Evolutionary conservation across 2,888 invertebrate genomes (phyloP), one percentile per base, ranked within the genome.

Genomic region (Hemaris fuciformis): DNA sequence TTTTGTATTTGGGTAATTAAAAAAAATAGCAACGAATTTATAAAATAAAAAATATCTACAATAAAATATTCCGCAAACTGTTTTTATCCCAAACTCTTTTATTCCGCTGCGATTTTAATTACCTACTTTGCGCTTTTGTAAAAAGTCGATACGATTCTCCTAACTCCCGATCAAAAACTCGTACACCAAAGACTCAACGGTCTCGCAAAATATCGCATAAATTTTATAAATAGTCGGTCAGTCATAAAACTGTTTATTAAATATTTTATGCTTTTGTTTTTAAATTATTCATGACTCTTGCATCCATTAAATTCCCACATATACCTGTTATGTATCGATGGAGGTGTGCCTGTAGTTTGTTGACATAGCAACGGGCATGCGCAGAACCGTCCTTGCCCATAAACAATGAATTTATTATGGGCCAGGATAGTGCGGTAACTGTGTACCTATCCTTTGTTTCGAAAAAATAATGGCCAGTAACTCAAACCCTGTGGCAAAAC

Each of bases 321-420:
- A 45, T 58, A 62, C 58, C 59, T 59, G 42, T 42, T 59, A 57
- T 23, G 61, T 65, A 62, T 66, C 65, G 63, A 62, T 4, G 13
- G n/a, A 10, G 66, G 66, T 70, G 66, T 68, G 72, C 66, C 64
- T 72, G 71, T 71, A 80, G 73, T 71, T 85, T 87, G 91, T 91
- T 91, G 89, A 89, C 91, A 89, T 87, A 83, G 79, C 73, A 74
- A 81, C 76, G 87, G 73, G 84, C 90, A 91, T 91, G 91, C 91
- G 91, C 89, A 87, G 67, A 77, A 67, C 69, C 63, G 66, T 76
- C 74, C 72, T 75, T 82, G 85, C 88, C 80, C 83, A 88, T 88
- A 88, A 88, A 89, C 87, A 90, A 90, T 88, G 86, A 82, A 77
- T 79, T 81, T 75, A 79, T 81, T 74, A 81, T 79, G 78, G 71